Percentiles rank a stretch among this genome's conserved stretches.
These are phyloP conservation scores for Sinelater perroti DNA, from an alignment of 2,888 invertebrate genomes.

Conservation along the genomic window DNA sequence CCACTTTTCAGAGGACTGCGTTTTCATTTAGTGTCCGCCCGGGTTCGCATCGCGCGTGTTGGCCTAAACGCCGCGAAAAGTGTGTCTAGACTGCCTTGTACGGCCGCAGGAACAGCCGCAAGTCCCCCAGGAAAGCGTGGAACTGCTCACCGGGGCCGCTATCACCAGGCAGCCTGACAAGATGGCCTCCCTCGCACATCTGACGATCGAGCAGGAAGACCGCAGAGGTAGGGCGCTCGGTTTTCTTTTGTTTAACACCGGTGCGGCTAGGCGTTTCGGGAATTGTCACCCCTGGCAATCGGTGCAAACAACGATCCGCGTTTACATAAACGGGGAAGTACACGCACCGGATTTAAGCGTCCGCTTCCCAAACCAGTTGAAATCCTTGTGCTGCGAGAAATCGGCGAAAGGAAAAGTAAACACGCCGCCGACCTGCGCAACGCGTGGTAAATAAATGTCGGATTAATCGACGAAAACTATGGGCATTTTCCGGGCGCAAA, in stretches of 20 bases:
- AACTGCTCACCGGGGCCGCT: slow-evolving; percentile 8
- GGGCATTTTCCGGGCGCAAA: too few relatives aligned
- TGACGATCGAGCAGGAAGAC: slow-evolving; percentile 26
- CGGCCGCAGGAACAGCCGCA: slow-evolving; percentile 33
- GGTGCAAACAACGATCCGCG: neutral
- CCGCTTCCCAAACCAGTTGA: too few relatives aligned
- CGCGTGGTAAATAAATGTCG: too few relatives aligned
- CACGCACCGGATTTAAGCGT: too few relatives aligned
- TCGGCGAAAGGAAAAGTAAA: too few relatives aligned
- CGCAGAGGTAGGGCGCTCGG: slow-evolving; percentile 22
- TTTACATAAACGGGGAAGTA: too few relatives aligned
- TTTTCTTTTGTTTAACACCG: neutral
- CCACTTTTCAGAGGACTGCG: slow-evolving; percentile 73
- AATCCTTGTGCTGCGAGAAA: too few relatives aligned
- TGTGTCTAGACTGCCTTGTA: slow-evolving; percentile 35
- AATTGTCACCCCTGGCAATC: neutral
- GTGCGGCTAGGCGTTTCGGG: too few relatives aligned
- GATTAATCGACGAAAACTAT: too few relatives aligned
- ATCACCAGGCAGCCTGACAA: slow-evolving; percentile 32
- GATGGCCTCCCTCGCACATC: slow-evolving; percentile 30
- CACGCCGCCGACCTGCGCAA: too few relatives aligned
- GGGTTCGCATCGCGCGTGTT: slow-evolving; percentile 5
- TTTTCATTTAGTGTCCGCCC: slow-evolving; percentile 37
- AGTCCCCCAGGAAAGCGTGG: slow-evolving; percentile 18
- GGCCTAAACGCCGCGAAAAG: slow-evolving; percentile 16